phyloP scores from a whole-genome alignment of 2,888 invertebrate species.

The Campoplex nolae region DNA sequence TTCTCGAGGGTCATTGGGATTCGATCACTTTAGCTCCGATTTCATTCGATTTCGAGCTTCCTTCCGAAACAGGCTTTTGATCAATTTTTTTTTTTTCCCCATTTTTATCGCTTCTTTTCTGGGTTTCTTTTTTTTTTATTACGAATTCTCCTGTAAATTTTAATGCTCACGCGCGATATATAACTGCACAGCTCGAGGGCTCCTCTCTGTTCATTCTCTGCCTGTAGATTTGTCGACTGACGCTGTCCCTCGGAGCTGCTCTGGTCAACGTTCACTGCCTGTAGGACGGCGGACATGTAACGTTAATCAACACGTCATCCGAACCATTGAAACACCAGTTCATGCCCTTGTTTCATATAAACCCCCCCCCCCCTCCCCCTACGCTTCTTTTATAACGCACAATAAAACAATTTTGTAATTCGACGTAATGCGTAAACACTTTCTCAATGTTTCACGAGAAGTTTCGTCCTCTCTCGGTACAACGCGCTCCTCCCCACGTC shows the following conservation, averaged over 20 bases:
- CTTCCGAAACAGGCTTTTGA: not conserved
- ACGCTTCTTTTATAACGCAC: conserved; percentile 8
- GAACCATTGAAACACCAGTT: conserved; percentile 10
- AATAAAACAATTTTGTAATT: conserved; percentile 46
- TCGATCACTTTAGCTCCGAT: not conserved
- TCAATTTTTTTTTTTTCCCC: not conserved
- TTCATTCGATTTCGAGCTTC: not conserved
- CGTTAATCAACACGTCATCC: conserved; percentile 67
- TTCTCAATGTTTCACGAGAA: conserved; percentile 32
- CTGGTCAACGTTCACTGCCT: conserved; percentile 64
- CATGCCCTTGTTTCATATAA: conserved; percentile 1
- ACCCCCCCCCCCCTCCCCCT: not conserved
- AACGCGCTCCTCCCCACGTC: not conserved
- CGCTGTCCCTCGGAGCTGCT: not conserved
- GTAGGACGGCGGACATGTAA: conserved; percentile 27
- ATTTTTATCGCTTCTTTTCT: not conserved
- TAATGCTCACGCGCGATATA: not conserved
- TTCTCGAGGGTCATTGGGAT: not conserved
- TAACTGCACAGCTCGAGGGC: not conserved
- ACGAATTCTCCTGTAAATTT: not conserved
- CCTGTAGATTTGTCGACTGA: conserved; percentile 40
- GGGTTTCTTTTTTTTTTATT: not conserved
- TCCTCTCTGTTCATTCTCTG: conserved; percentile 50
- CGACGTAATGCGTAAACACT: conserved; percentile 11
- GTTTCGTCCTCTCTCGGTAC: not conserved